phyloP scores from a whole-genome alignment of 1,140 invertebrate species.

The Drosophila miranda region DNA sequence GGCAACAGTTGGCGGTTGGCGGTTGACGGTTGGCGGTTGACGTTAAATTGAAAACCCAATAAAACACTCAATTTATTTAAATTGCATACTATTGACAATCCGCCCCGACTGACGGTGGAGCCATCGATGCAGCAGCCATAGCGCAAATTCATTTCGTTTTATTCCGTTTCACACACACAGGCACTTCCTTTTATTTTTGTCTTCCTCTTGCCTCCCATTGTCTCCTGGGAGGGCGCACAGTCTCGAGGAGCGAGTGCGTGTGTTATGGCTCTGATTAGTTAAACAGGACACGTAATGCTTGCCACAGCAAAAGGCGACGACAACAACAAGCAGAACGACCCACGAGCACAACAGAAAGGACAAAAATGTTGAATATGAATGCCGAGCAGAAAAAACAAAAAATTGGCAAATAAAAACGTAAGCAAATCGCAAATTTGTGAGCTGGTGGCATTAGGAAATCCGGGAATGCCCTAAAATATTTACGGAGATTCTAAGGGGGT shows the following conservation, averaged over 20 bases:
- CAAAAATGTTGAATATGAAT: slow-evolving; percentile 65
- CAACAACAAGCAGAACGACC: slow-evolving; percentile 43
- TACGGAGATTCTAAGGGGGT: not conserved
- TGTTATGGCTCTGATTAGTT: slow-evolving; percentile 55
- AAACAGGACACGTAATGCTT: slow-evolving; percentile 72
- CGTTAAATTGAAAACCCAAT: slow-evolving; percentile 78
- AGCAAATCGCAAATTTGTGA: slow-evolving; percentile 40
- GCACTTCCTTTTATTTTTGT: slow-evolving; percentile 7
- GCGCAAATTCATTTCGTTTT: slow-evolving; percentile 30
- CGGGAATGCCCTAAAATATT: not conserved
- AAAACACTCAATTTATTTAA: slow-evolving; percentile 81
- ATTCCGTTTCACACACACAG: slow-evolving; percentile 30
- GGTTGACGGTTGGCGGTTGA: slow-evolving; percentile 1
- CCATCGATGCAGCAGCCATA: not conserved
- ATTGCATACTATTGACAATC: slow-evolving; percentile 79
- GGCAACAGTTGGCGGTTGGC: not conserved
- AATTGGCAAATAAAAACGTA: slow-evolving; percentile 45
- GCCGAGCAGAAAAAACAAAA: slow-evolving; percentile 30
- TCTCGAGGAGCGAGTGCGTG: not conserved
- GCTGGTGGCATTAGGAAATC: slow-evolving; percentile 9
- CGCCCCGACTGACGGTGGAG: not conserved
- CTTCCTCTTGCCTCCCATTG: slow-evolving; percentile 12
- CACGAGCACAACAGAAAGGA: slow-evolving; percentile 42
- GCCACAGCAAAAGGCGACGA: slow-evolving; percentile 61
- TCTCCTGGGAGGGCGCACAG: slow-evolving; percentile 6